Base-by-base conservation (phyloP, 2,888 invertebrate genomes). In the Heliconius sara region DNA sequence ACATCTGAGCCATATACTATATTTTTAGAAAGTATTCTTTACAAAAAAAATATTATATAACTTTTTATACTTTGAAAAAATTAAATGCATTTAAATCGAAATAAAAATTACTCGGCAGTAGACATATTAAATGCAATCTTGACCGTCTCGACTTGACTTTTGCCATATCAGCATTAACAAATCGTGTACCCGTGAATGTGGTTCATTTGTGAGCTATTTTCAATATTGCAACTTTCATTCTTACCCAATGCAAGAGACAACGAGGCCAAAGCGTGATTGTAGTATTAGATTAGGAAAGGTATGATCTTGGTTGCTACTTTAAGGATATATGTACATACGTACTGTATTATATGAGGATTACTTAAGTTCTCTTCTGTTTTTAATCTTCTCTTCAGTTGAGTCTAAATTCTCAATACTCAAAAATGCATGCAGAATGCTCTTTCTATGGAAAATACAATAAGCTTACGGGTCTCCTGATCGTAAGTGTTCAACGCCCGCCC, bases 201-300 rank as follows among this genome's bases (percentile, higher is more conserved):
- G 75, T 74, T 80, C 80, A 77, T 78, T 80, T 77, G 80, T 65
- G 60, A 63, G 77, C 81, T 80, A 83, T 83, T 83, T 84, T 81
- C 81, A 84, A 83, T 83, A 83, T 81, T 83, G 76, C 81, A 79
- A 83, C 84, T 83, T 84, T 84, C 84, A 80, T 84, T 84, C 78
- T 82, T 83, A 79, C 82, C 83, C 79, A 83, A 84, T 76, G 77
- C 66, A 74, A 66, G 76, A 77, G 65, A 70, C 76, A 83, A 83
- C 82, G 83, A 81, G 83, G 83, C 79, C 82, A 80, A 79, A 81
- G 66, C 84, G 84, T 85, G 84, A 83, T 82, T 78, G 81, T 60
- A 68, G 81, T 60, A 84, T 84, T 83, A 83, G 81, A 79, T 85
- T 82, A 81, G 78, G 81, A 81, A 80, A 80, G 81, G 82, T 82